Evolutionary conservation across 2,888 invertebrate genomes (phyloP).

Genomic region (Acrobasis suavella): DNA sequence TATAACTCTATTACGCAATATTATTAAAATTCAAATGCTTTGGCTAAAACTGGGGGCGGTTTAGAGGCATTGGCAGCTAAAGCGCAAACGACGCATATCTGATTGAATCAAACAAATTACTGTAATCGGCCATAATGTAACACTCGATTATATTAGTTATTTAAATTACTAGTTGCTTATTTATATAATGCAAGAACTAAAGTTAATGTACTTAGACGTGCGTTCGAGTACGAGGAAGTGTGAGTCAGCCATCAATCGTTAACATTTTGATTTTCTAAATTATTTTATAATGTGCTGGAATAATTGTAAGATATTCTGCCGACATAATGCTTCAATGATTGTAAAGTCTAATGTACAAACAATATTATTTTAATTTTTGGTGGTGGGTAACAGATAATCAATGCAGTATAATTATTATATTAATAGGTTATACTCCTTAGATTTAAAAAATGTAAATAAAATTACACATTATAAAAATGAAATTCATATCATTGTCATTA

Average conservation of each 20-base stretch:
- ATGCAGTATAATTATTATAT: too few relatives aligned
- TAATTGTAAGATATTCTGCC: slow-evolving; percentile 11
- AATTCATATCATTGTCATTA: too few relatives aligned
- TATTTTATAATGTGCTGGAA: slow-evolving; percentile 14
- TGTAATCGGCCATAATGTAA: slow-evolving; percentile 1
- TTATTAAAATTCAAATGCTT: slow-evolving; percentile 47
- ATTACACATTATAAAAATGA: too few relatives aligned
- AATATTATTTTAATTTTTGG: not conserved
- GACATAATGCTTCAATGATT: not conserved
- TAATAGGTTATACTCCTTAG: not conserved
- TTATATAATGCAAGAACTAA: slow-evolving; percentile 10
- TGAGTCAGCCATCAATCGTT: slow-evolving; percentile 36
- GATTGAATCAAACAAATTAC: slow-evolving; percentile 16
- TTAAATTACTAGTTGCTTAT: slow-evolving; percentile 12
- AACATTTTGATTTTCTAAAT: slow-evolving; percentile 26
- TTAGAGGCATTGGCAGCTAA: slow-evolving; percentile 37
- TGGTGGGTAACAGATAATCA: not conserved
- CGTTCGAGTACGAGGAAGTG: slow-evolving; percentile 35
- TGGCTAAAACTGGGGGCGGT: slow-evolving; percentile 24
- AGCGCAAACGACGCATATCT: slow-evolving; percentile 23
- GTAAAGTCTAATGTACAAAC: not conserved
- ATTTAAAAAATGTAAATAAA: too few relatives aligned
- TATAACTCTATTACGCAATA: slow-evolving; percentile 15
- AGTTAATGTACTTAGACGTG: slow-evolving; percentile 21
- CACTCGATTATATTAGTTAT: slow-evolving; percentile 8